Base-by-base conservation (phyloP, 2,797 vertebrate species). In the Sebastes paucispinis region DNA sequence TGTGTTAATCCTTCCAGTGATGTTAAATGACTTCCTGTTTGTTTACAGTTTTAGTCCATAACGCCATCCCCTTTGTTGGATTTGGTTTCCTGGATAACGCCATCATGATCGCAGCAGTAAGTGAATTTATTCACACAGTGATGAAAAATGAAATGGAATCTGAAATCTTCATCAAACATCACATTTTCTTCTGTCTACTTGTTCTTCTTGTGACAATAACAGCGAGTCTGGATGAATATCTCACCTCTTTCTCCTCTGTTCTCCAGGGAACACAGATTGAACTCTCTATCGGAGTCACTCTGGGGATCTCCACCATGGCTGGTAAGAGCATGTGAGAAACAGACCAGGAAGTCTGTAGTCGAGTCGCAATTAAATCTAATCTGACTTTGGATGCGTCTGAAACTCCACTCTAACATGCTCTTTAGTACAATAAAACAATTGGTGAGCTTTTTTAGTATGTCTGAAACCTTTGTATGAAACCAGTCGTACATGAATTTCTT, bases 41-140 rank as follows among this genome's bases (percentile, higher is more conserved):
- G 8, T 82, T 57, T 73, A 11, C 96, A 99, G 98, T 99, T 74
- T 95, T 99, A 90, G 92, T 99, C 91, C 98, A 99, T 93, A 99
- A 98, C 81, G 97, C 97, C 69, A 87, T 99, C 85, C 98, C 98
- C 92, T 99, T 99, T 83, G 82, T 99, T 79, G 98, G 98, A 60
- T 99, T 99, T 85, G 98, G 98, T 83, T 99, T 99, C 96, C 96
- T 99, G 86, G 98, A 99, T 92, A 99, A 99, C 54, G 98, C 98
- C 94, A 99, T 99, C 95, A 99, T 99, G 98, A 99, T 99, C 82
- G 97, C 97, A 87, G 98, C 98, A 67, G 98, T 99, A 95, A 97
- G 89, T 76, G 1, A 5, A 24, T 95, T 84, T 8, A 27, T 50
- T 68, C 12, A n/a, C 47, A 20, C 12, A 6, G 11, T 5, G 20